Evolutionary conservation across 2,888 invertebrate species (phyloP).

Genomic region (Platycheirus rosarum): DNA sequence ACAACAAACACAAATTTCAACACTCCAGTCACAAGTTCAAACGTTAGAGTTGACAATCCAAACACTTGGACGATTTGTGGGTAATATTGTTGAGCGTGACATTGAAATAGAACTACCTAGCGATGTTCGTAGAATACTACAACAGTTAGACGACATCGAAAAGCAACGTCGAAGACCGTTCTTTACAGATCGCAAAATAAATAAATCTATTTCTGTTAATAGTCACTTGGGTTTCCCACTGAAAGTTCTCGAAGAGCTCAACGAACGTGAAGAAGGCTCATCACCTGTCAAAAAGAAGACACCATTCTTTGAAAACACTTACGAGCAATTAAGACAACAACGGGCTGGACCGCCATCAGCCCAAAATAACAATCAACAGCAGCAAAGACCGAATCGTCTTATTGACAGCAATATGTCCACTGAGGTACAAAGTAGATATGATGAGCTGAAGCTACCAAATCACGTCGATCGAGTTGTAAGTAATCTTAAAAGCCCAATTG

Average conservation of each 20-base stretch:
- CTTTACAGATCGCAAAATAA: conserved; percentile 82
- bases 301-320: conserved; percentile 87
- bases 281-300: conserved; percentile 83
- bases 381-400: conserved; percentile 80
- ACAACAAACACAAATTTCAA: conserved; percentile 86
- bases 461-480: conserved; percentile 80
- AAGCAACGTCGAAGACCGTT: conserved; percentile 81
- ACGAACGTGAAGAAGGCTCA: conserved; percentile 82
- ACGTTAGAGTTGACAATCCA: conserved; percentile 89
- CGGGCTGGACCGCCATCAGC: conserved; percentile 83
- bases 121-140: conserved; percentile 89
- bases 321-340: conserved; percentile 88
- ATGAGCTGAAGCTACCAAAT: conserved; percentile 80
- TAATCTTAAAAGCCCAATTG: conserved; percentile 80
- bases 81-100: conserved; percentile 86
- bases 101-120: conserved; percentile 88
- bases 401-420: conserved; percentile 76
- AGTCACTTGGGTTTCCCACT: conserved; percentile 82
- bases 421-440: conserved; percentile 77
- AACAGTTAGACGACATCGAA: conserved; percentile 84
- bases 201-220: conserved; percentile 82
- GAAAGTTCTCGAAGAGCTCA: conserved; percentile 83
- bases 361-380: conserved; percentile 80
- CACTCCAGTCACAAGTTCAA: conserved; percentile 89
- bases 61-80: conserved; percentile 89